Evolutionary conservation across 1,140 invertebrate species (phyloP).

Genomic region (Bombus ignitus): DNA sequence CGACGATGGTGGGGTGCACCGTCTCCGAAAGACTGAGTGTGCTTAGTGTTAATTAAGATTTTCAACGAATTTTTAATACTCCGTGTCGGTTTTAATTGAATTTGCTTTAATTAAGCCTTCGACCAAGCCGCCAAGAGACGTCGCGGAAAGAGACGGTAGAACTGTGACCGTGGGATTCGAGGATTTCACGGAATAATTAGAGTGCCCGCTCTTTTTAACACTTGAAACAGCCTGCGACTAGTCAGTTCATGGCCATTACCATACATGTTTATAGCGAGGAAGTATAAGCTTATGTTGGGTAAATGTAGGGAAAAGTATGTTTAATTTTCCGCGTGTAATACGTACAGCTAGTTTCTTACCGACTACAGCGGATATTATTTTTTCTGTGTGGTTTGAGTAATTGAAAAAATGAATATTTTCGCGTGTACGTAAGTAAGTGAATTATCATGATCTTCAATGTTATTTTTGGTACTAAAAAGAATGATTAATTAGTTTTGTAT

Average conservation of each 20-base stretch:
- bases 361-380: not conserved
- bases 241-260: not conserved
- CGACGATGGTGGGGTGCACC: not conserved
- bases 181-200: constrained; percentile 29
- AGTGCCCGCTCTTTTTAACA: constrained; percentile 21
- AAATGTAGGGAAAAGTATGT: not conserved
- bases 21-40: not conserved
- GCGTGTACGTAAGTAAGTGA: too few species aligned
- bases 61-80: constrained; percentile 29
- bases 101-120: constrained; percentile 31
- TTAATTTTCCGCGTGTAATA: not conserved
- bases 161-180: constrained; percentile 26
- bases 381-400: not conserved
- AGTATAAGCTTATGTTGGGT: too few species aligned
- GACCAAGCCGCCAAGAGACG: constrained; percentile 1
- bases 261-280: not conserved
- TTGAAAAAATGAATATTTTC: not conserved
- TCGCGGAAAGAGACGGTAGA: not conserved
- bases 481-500: too few species aligned
- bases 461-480: too few species aligned
- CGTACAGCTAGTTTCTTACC: not conserved
- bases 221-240: not conserved
- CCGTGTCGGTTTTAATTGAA: constrained; percentile 30
- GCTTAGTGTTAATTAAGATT: constrained; percentile 34
- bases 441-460: too few species aligned